Percentiles rank a stretch among this genome's conserved stretches.
These are phyloP conservation scores for Gryllus longicercus DNA, from an alignment of 2,888 invertebrate genomes.

Conservation along the genomic window DNA sequence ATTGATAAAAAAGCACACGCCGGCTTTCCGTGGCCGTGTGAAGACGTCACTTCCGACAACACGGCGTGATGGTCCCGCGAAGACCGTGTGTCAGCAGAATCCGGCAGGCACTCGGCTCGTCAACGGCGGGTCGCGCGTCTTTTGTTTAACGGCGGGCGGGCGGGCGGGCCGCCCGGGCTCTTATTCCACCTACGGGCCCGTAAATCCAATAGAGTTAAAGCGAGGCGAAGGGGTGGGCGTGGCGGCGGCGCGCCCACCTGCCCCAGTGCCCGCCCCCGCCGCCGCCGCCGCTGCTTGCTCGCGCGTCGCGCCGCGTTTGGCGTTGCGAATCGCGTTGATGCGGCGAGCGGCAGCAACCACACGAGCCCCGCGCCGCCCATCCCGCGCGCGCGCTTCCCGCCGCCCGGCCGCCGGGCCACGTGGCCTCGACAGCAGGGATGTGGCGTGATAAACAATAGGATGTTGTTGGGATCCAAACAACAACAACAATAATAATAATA, in stretches of 20 bases:
- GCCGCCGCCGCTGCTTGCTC: not conserved
- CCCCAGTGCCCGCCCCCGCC: not conserved
- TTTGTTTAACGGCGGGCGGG: not conserved
- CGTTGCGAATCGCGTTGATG: constrained; percentile 5
- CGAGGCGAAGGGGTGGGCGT: not conserved
- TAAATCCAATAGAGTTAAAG: not conserved
- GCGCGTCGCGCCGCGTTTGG: not conserved
- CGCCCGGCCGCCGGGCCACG: too few relatives aligned
- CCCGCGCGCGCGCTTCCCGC: too few relatives aligned
- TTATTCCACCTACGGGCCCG: not conserved
- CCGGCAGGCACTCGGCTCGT: not conserved
- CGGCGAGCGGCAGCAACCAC: not conserved
- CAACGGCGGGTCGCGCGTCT: not conserved
- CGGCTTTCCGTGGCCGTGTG: too few relatives aligned
- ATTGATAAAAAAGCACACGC: too few relatives aligned
- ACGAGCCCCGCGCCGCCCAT: not conserved
- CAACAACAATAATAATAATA: too few relatives aligned
- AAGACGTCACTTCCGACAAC: too few relatives aligned
- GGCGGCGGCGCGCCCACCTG: not conserved
- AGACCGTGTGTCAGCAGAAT: not conserved
- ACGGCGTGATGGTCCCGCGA: not conserved
- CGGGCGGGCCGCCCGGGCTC: not conserved
- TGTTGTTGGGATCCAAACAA: too few relatives aligned
- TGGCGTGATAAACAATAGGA: too few relatives aligned
- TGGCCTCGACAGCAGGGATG: too few relatives aligned